Conservation (phyloP, 2,888 invertebrate genomes). For the Leptopilina drosophilae region DNA sequence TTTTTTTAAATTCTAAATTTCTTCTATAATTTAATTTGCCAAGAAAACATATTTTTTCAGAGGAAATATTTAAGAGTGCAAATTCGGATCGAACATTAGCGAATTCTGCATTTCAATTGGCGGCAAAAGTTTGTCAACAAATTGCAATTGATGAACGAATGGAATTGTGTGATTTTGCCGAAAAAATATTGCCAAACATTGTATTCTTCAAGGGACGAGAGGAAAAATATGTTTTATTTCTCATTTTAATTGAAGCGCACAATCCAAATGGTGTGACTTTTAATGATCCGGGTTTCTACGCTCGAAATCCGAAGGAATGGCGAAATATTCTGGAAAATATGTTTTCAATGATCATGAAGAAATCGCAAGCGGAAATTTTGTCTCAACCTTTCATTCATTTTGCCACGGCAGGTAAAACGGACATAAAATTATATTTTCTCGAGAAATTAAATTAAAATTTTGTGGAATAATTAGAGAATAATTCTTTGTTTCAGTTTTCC, state of each 20-base stretch:
- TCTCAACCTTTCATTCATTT: slow-evolving; percentile 61
- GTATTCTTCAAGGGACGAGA: slow-evolving; percentile 72
- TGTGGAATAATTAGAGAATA: not conserved
- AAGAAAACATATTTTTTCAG: slow-evolving; percentile 43
- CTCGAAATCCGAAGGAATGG: slow-evolving; percentile 77
- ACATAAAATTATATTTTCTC: slow-evolving; percentile 5
- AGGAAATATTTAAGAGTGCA: slow-evolving; percentile 56
- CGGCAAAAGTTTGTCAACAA: slow-evolving; percentile 71
- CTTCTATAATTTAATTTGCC: too few relatives aligned
- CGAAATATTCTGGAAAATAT: slow-evolving; percentile 73
- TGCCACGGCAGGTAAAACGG: slow-evolving; percentile 66
- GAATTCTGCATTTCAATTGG: slow-evolving; percentile 62
- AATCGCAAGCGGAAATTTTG: slow-evolving; percentile 63
- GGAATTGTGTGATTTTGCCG: slow-evolving; percentile 79
- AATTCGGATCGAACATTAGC: slow-evolving; percentile 54
- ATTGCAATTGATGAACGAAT: slow-evolving; percentile 79
- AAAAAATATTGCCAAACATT: slow-evolving; percentile 76
- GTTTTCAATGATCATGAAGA: slow-evolving; percentile 64
- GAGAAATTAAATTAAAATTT: not conserved
- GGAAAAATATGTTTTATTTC: slow-evolving; percentile 77
- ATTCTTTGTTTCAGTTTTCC: slow-evolving; percentile 67
- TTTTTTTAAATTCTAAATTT: slow-evolving; percentile 39
- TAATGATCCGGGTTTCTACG: slow-evolving; percentile 71
- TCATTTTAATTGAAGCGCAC: slow-evolving; percentile 79
- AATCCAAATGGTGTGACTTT: slow-evolving; percentile 77